phyloP scores from a whole-genome alignment of 2,113 vertebrate species.

The Dromaius novaehollandiae region DNA sequence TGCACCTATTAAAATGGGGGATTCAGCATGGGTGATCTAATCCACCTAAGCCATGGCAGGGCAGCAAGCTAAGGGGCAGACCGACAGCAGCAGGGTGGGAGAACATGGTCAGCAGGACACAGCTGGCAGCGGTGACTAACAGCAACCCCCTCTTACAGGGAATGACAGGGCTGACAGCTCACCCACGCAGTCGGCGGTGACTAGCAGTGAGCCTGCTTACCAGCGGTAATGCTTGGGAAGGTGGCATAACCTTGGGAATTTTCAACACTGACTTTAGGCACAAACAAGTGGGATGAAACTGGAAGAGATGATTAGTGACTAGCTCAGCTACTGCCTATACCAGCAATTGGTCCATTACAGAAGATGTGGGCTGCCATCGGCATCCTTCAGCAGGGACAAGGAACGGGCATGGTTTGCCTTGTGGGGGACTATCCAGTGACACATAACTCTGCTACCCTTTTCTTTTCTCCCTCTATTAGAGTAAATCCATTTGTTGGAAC shows the following conservation, averaged over 20 bases:
- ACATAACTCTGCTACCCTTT: rapidly evolving
- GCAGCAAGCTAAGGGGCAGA: background rate
- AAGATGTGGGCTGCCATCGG: background rate
- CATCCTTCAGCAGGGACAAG: background rate
- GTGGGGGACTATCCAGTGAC: rapidly evolving
- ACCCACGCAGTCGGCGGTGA: rapidly evolving
- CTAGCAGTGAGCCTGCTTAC: rapidly evolving
- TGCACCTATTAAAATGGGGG: background rate
- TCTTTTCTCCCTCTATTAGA: background rate
- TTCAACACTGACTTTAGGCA: background rate
- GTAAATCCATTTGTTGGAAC: background rate
- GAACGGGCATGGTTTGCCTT: background rate
- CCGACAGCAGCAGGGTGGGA: background rate
- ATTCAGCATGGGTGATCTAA: background rate
- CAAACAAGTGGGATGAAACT: background rate
- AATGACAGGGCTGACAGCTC: background rate
- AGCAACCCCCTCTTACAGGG: background rate
- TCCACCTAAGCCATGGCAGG: background rate
- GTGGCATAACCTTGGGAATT: background rate
- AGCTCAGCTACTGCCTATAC: background rate
- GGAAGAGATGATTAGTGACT: background rate
- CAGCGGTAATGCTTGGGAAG: background rate
- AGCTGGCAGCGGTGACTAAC: background rate
- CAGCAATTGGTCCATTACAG: background rate
- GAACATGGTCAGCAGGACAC: rapidly evolving